These are phyloP conservation scores for Drosophila melanica DNA, from an alignment of 1,140 invertebrate genomes.

Conservation along the genomic window DNA sequence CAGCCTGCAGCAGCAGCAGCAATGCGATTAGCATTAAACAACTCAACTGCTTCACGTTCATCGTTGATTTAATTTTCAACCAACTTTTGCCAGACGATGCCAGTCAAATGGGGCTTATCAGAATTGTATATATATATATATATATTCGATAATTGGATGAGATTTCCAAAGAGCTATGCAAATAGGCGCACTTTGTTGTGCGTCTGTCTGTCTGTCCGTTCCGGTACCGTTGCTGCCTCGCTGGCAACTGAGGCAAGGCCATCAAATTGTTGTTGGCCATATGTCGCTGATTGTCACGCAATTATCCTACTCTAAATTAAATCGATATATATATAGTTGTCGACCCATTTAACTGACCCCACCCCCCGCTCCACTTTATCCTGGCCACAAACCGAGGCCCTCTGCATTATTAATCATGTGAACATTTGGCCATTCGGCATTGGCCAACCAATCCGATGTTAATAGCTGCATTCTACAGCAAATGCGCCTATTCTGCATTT, in stretches of 20 bases:
- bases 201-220: conserved; percentile 17
- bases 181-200: conserved; percentile 34
- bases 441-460: background rate
- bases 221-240: conserved; percentile 34
- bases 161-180: conserved; percentile 37
- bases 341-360: conserved; percentile 20
- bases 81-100: background rate
- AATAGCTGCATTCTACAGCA: background rate
- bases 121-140: no score
- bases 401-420: conserved; percentile 70
- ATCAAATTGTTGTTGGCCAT: conserved; percentile 48
- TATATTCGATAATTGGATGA: background rate
- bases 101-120: background rate
- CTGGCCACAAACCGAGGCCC: conserved; percentile 35
- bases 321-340: conserved; percentile 59
- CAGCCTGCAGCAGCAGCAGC: conserved; percentile 6
- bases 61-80: background rate
- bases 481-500: conserved; percentile 5
- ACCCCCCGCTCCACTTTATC: conserved; percentile 24
- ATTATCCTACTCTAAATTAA: conserved; percentile 71
- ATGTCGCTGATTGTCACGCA: conserved; percentile 75
- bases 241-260: conserved; percentile 54
- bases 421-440: conserved; percentile 43
- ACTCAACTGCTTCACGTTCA: conserved; percentile 11
- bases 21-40: background rate